Evolutionary conservation across 2,888 invertebrate genomes (phyloP), one percentile per base, ranked within the genome.

Genomic region (Lymantria dispar): DNA sequence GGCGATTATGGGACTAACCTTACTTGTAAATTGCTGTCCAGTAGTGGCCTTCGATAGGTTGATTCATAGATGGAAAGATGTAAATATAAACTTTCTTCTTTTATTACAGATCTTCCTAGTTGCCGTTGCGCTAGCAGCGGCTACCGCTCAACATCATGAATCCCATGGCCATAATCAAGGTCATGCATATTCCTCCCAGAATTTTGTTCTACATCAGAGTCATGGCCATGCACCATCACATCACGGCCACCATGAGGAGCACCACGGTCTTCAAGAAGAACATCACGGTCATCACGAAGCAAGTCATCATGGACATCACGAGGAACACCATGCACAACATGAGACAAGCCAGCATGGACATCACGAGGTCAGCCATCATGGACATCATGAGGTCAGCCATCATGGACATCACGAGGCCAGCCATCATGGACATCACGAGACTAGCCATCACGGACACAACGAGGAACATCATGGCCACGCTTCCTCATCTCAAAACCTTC

Each of bases 191-290:
- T 78, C 77, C 7, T 76, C 76, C 1, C 80, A 80, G 48, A 76
- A 69, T 52, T 72, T 77, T 47, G 64, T 65, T 14, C 63, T 74
- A 47, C 75, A 80, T 48, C 72, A 76, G 52, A 66, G 49, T 15
- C 63, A 72, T 38, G 12, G n/a, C 36, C 44, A 44, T 29, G 36
- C 30, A 0, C 14, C n/a, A 13, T 12, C 12, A 8, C 44, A 47
- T 12, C 41, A 40, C 9, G 40, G 30, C 11, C 46, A 46, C 14
- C 31, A 46, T 0, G 15, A 15, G 12, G 33, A 41, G 14, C 8
- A n/a, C 11, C 41, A 52, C 14, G 43, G 43, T 43, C 65, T 68
- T 37, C 15, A 41, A 1, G 42, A 8, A 11, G 29, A 40, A 14
- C 11, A 14, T 10, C 8, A 40, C 15, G 15, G 8, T 1, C 15